phyloP scores from a whole-genome alignment of 2,888 invertebrate genomes.

The Polyommatus icarus region DNA sequence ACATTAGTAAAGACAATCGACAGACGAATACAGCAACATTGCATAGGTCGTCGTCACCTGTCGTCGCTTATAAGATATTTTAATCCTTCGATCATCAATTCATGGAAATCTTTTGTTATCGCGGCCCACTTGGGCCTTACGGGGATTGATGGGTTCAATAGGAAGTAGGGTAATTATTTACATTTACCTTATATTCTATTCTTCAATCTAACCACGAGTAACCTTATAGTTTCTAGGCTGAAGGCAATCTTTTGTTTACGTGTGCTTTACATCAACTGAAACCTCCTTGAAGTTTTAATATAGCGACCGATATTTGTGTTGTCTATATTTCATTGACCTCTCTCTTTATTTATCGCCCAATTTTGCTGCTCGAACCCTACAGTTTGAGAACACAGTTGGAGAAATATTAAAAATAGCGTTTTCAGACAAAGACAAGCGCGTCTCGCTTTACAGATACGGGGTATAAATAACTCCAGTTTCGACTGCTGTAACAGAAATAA shows the following conservation, averaged over 20 bases:
- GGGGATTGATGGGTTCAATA: too few species aligned
- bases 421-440: constrained; percentile 28
- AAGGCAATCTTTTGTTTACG: constrained; percentile 4
- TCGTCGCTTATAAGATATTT: not conserved
- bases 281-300: not conserved
- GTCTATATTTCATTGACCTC: not conserved
- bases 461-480: constrained; percentile 27
- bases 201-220: not conserved
- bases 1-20: not conserved
- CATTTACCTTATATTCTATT: too few species aligned
- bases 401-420: constrained; percentile 26
- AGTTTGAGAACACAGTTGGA: not conserved
- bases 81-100: too few species aligned
- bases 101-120: too few species aligned
- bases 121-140: too few species aligned
- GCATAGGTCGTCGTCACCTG: too few species aligned
- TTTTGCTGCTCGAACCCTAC: not conserved
- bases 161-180: not conserved
- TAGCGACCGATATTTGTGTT: not conserved
- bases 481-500: constrained; percentile 20
- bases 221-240: not conserved
- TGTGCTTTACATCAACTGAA: not conserved
- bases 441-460: constrained; percentile 28
- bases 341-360: not conserved
- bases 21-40: not conserved